Evolutionary conservation across 2,113 vertebrate genomes (phyloP).

Genomic region (Bujurquina vittata): DNA sequence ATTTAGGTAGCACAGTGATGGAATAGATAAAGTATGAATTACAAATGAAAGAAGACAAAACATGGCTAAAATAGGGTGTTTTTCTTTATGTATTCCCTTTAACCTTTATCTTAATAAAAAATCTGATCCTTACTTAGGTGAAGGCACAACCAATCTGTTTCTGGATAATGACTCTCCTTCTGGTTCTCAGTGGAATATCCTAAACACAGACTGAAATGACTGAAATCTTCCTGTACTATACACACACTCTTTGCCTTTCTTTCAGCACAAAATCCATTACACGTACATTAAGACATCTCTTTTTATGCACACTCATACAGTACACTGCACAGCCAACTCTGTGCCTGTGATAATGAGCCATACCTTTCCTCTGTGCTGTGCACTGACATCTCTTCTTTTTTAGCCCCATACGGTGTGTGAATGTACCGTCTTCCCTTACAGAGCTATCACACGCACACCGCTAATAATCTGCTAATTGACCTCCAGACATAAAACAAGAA

Average conservation of each 20-base stretch:
- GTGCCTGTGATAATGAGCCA: conserved; percentile 44
- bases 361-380: conserved; percentile 42
- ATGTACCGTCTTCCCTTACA: background rate
- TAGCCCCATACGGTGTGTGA: background rate
- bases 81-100: background rate
- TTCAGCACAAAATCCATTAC: background rate
- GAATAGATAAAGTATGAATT: background rate
- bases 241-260: background rate
- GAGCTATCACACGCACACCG: background rate
- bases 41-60: background rate
- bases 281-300: background rate
- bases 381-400: conserved; percentile 4
- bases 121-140: conserved; percentile 22
- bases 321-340: background rate
- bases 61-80: background rate
- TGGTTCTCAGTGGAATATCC: background rate
- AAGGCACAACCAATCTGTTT: conserved; percentile 11
- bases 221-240: background rate
- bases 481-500: background rate
- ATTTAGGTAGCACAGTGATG: background rate
- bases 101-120: conserved; percentile 16
- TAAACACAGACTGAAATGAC: background rate
- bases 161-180: conserved; percentile 6
- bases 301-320: background rate
- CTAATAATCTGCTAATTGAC: background rate